Evolutionary conservation across 2,113 vertebrate genomes (phyloP), one percentile per base, ranked within the genome.

Genomic region (Martes martes): DNA sequence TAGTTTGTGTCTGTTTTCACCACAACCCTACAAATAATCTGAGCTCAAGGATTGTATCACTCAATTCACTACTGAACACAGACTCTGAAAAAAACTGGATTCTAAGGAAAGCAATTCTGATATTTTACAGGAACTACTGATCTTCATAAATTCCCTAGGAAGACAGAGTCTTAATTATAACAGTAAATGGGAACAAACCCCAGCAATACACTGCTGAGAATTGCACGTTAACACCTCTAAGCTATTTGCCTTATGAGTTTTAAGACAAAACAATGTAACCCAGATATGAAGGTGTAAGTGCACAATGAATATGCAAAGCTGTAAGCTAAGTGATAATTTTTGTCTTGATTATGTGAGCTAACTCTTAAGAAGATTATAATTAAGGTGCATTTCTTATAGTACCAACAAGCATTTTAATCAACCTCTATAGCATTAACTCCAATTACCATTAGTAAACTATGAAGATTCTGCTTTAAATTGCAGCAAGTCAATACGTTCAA

Each of bases 381-480:
- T 95, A 92, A 96, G 45, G 13, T 78, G 39, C 61, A 91, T 95
- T 94, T 94, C 71, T 96, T 71, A 86, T n/a, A 79, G 65, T 47
- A 86, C 45, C 42, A 96, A 97, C 45, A 95, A 81, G 69, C 65
- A 96, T 96, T 84, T 96, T 93, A 96, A 97, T 97, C 97, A 96
- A 86, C 65, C 26, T 69, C 42, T 81, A 92, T 57, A 85, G 16
- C 55, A 96, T 98, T 95, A 94, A 89, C 78, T 97, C 59, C 87
- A 95, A 81, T 96, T 93, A 93, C 45, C 81, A 97, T 91, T 83
- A 95, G 96, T 74, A 95, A 93, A 96, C 81, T 63, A 69, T 2
- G 59, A 98, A 39, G 61, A 61, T 96, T 89, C 42, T 76, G 28
- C 63, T 98, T 88, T 86, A 96, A 97, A 96, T 89, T 94, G 47